Evolutionary conservation across 2,888 invertebrate species (phyloP).

Genomic region (Lasius platythorax): DNA sequence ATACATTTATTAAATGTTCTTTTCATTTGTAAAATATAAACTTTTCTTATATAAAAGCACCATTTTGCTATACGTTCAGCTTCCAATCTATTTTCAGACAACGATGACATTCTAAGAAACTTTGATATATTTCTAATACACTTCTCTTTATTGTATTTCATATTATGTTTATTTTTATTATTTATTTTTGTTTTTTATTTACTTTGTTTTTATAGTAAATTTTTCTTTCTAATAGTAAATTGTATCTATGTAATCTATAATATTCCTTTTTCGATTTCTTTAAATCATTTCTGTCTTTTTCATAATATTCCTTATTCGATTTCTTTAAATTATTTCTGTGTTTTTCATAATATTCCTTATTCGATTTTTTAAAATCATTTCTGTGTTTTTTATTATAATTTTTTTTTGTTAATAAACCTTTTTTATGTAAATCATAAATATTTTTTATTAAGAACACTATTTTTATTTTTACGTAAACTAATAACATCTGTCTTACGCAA

Average conservation of each 20-base stretch:
- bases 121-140: conserved; percentile 3
- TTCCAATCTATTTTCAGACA: not conserved
- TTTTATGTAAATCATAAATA: not conserved
- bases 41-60: not conserved
- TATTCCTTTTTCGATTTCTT: not conserved
- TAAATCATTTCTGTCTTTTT: no score
- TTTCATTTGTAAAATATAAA: no score
- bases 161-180: no score
- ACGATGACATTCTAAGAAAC: not conserved
- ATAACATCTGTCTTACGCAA: no score
- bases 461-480: no score
- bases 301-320: not conserved
- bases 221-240: not conserved
- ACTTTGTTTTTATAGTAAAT: not conserved
- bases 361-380: no score
- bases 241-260: no score
- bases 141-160: not conserved
- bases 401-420: not conserved
- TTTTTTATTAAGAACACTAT: not conserved
- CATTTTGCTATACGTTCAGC: conserved; percentile 10
- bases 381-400: not conserved
- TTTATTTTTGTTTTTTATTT: not conserved
- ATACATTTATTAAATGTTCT: not conserved
- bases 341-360: no score
- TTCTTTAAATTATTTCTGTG: not conserved